These are phyloP conservation scores for Sesia apiformis DNA, from an alignment of 2,888 invertebrate genomes.

Conservation along the genomic window DNA sequence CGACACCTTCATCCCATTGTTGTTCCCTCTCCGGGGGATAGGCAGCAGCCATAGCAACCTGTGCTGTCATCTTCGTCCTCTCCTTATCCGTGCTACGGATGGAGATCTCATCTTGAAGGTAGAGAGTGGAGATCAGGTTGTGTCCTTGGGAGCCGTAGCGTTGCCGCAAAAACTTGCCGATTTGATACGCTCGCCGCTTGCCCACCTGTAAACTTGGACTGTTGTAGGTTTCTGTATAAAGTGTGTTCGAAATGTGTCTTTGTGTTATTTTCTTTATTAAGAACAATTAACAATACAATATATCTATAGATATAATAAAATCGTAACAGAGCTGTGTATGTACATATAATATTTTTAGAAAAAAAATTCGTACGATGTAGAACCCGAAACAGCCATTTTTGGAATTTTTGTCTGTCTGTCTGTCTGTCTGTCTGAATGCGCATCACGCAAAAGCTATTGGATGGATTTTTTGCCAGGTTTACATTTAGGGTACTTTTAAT, in stretches of 20 bases:
- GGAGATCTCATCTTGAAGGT: constrained; percentile 39
- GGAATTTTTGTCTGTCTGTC: too few species aligned
- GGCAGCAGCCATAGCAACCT: constrained; percentile 51
- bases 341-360: too few species aligned
- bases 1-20: constrained; percentile 55
- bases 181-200: constrained; percentile 43
- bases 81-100: constrained; percentile 60
- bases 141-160: constrained; percentile 40
- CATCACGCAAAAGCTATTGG: too few species aligned
- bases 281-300: too few species aligned
- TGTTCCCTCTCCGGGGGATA: constrained; percentile 54
- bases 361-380: too few species aligned
- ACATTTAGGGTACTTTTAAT: too few species aligned
- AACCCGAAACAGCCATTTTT: too few species aligned
- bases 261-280: neutral
- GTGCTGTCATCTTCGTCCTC: constrained; percentile 56
- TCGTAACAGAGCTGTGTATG: too few species aligned
- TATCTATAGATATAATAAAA: too few species aligned
- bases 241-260: neutral
- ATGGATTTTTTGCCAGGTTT: too few species aligned
- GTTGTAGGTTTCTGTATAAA: neutral
- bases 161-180: constrained; percentile 47
- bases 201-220: constrained; percentile 29
- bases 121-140: constrained; percentile 41
- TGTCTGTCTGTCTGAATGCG: too few species aligned